Evolutionary conservation across 1,140 invertebrate species (phyloP).

Genomic region (Drosophila repletoides): DNA sequence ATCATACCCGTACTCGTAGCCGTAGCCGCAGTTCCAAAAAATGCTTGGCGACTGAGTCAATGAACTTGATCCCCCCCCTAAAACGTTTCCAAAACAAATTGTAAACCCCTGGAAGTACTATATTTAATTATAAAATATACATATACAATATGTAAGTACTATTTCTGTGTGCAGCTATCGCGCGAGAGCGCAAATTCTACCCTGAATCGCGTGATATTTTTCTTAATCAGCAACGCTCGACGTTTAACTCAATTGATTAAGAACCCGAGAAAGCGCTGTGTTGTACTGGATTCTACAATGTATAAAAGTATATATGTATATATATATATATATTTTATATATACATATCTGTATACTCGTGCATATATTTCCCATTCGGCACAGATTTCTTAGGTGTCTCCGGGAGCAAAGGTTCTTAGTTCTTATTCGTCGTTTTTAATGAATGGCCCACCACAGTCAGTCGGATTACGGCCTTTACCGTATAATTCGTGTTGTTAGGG

Average conservation of each 20-base stretch:
- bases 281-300: constrained; percentile 31
- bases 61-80: constrained; percentile 23
- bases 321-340: constrained; percentile 1
- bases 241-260: constrained; percentile 73
- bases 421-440: constrained; percentile 43
- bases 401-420: constrained; percentile 71
- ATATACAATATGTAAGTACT: neutral
- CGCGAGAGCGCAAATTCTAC: constrained; percentile 67
- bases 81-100: constrained; percentile 12
- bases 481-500: constrained; percentile 13
- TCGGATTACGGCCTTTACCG: neutral
- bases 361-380: constrained; percentile 30
- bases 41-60: constrained; percentile 18
- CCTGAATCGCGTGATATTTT: constrained; percentile 72
- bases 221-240: constrained; percentile 64
- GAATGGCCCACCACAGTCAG: constrained; percentile 51
- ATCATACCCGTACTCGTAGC: too few relatives aligned
- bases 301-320: constrained; percentile 14
- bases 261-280: constrained; percentile 35
- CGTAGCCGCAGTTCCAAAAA: neutral
- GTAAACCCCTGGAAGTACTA: constrained; percentile 10
- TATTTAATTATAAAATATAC: neutral
- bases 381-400: constrained; percentile 60
- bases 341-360: neutral
- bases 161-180: constrained; percentile 27